A percentile compares a stretch with the other conserved stretches of the same genome.
Evolutionary conservation across 2,797 vertebrate genomes (phyloP).

Genomic region (Denticeps clupeoides): DNA sequence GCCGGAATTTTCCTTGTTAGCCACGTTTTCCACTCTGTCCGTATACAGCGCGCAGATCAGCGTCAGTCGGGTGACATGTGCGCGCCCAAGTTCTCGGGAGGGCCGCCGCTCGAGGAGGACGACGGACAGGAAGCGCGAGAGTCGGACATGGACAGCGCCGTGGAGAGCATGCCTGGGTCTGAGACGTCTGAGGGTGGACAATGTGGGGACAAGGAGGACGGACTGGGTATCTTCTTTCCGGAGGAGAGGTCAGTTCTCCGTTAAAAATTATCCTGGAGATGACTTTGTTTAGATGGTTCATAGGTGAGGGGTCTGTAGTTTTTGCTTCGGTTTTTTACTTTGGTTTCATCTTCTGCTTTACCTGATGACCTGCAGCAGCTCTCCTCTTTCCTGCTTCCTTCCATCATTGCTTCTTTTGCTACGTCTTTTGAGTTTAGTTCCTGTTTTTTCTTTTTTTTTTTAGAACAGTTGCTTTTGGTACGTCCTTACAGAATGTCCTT

Average conservation of each 20-base stretch:
- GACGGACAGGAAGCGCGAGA: conserved; percentile 61
- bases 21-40: conserved; percentile 34
- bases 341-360: no score
- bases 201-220: conserved; percentile 62
- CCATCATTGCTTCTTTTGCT: no score
- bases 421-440: no score
- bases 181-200: conserved; percentile 65
- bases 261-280: background rate
- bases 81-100: conserved; percentile 55
- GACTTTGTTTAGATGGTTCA: no score
- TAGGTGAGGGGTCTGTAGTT: no score
- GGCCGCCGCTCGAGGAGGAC: conserved; percentile 63
- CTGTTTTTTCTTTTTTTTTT: no score
- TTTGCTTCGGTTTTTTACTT: no score
- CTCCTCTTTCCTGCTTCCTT: no score
- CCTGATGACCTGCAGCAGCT: no score
- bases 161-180: conserved; percentile 70
- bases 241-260: conserved; percentile 71
- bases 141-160: conserved; percentile 80
- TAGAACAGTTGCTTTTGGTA: no score
- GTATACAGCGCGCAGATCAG: conserved; percentile 53
- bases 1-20: background rate
- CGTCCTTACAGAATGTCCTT: no score
- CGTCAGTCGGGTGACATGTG: conserved; percentile 64
- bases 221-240: conserved; percentile 67